Evolutionary conservation across 2,888 invertebrate species (phyloP), one percentile per base, ranked within the genome.

Genomic region (Cephus sareptanus): DNA sequence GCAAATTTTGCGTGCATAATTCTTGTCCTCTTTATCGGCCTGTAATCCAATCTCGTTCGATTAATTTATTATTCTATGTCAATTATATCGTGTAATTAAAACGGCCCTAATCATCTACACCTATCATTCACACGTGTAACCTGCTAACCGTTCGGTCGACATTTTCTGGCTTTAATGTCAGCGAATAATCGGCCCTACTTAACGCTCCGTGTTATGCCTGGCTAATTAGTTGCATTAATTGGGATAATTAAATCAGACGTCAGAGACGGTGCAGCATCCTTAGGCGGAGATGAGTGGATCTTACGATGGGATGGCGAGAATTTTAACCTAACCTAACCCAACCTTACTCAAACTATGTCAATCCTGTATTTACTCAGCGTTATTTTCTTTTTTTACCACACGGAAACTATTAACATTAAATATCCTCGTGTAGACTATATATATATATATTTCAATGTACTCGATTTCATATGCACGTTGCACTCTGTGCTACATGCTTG

Each of bases 161-260:
- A 56, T 56, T 40, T 23, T 56, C 56, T 56, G 56, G 56, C 9
- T 56, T 23, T 56, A 56, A 56, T 56, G 6, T 23, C 56, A 56
- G 23, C 23, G 23, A 0, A 6, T 56, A 23, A 56, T 56, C 23
- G 9, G 56, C 23, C 23, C 23, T 56, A 15, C 23, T 56, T 56
- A 56, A 56, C 3, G 56, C 56, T 23, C 23, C 23, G 2, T 31
- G 34, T 33, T 71, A 71, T 23, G 31, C 13, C 71, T 34, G 71
- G 9, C 71, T 31, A 71, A 71, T 71, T 71, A 15, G 71, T 31
- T 71, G 71, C n/a, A 71, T 71, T 71, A 71, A 71, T 71, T 71
- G 13, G 33, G 71, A 6, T 33, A 71, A 71, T 71, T 71, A 71
- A 56, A 71, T 31, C 31, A 34, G 34, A 30, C 33, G 71, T 71